phyloP scores from a whole-genome alignment of 2,797 vertebrate genomes.

The Acanthiza pusilla region DNA sequence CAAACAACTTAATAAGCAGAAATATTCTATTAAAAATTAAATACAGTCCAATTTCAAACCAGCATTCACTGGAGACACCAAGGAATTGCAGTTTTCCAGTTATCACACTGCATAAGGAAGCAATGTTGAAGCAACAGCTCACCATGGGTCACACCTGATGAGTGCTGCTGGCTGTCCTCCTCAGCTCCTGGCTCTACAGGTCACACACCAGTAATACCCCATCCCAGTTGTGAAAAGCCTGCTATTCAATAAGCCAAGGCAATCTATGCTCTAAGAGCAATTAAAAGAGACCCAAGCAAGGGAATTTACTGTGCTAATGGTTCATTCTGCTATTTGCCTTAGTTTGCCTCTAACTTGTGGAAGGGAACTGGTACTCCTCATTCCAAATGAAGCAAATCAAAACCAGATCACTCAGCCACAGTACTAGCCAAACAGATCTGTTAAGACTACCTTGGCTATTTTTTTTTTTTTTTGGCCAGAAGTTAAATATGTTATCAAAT shows the following conservation, averaged over 20 bases:
- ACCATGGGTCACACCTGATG: not conserved
- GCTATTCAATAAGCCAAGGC: not conserved
- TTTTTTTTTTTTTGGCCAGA: not conserved
- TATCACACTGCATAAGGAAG: not conserved
- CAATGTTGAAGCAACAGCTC: not conserved
- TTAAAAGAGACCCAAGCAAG: not conserved
- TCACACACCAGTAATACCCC: not conserved
- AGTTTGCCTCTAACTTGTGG: not conserved
- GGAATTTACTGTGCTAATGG: not conserved
- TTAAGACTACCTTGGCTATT: not conserved
- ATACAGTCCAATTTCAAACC: not conserved
- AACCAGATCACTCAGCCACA: not conserved
- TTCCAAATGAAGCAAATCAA: not conserved
- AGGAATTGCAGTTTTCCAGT: not conserved
- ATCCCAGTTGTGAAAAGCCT: not conserved
- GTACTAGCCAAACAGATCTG: not conserved
- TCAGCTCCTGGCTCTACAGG: not conserved
- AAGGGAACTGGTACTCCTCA: not conserved
- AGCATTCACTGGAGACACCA: not conserved
- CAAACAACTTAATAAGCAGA: not conserved
- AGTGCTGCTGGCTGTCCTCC: not conserved
- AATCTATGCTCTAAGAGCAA: not conserved
- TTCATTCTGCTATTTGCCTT: not conserved
- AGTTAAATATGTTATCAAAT: not conserved
- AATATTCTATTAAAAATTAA: not conserved